phyloP scores from a whole-genome alignment of 2,888 invertebrate species.

The Reticulitermes lucifugus region DNA sequence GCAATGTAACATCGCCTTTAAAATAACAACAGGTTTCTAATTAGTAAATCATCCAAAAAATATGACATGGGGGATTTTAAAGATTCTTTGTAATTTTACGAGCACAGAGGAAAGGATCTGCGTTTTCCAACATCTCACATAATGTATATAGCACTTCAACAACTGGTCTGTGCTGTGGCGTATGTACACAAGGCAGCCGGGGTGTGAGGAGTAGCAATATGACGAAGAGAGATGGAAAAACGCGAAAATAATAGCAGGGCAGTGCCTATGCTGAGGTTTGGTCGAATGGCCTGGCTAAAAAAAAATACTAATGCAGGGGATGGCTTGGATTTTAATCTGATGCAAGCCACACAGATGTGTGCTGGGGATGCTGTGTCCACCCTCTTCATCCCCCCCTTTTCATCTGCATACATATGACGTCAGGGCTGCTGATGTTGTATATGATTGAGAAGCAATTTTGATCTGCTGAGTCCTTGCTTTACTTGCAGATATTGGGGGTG shows the following conservation, averaged over 20 bases:
- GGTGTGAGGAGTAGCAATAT: conserved; percentile 24
- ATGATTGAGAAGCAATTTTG: conserved; percentile 52
- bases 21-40: conserved; percentile 14
- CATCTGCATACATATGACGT: conserved; percentile 47
- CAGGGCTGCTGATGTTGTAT: conserved; percentile 43
- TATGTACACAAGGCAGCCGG: conserved; percentile 37
- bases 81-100: conserved; percentile 24
- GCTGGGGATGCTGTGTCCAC: conserved; percentile 25
- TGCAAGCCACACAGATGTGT: conserved; percentile 52
- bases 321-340: conserved; percentile 49
- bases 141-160: conserved; percentile 31
- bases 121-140: conserved; percentile 26
- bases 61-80: not conserved
- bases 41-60: conserved; percentile 18
- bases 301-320: conserved; percentile 34
- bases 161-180: conserved; percentile 15
- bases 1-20: too few species aligned
- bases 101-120: not conserved
- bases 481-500: conserved; percentile 13
- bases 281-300: conserved; percentile 32
- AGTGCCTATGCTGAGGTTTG: conserved; percentile 38
- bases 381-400: conserved; percentile 40
- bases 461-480: conserved; percentile 26
- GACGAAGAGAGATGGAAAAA: conserved; percentile 42
- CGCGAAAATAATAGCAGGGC: conserved; percentile 49